Conservation (phyloP, 2,888 invertebrate species). For the Perdita meconis region DNA sequence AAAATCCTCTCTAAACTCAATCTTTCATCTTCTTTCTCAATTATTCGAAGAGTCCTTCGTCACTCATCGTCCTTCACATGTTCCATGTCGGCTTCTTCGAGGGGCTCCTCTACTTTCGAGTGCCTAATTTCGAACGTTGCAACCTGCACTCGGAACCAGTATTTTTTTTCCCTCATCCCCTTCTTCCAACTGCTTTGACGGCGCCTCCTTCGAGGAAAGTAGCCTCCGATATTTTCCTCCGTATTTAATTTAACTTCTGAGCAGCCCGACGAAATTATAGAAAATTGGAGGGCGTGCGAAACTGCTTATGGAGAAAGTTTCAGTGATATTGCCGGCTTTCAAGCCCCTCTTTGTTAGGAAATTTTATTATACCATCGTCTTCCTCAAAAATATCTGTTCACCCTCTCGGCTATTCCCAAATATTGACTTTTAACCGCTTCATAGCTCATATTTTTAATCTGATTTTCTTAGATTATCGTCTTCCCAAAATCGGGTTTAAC, state of each 20-base stretch:
- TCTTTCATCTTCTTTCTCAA: conserved; percentile 42
- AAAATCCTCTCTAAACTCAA: too few relatives aligned
- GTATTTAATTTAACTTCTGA: conserved; percentile 42
- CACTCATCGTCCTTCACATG: background rate
- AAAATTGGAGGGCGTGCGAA: conserved; percentile 2
- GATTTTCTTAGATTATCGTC: too few relatives aligned
- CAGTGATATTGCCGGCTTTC: conserved; percentile 6
- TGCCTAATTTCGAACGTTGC: background rate
- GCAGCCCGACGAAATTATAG: conserved; percentile 17
- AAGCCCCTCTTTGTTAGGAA: background rate
- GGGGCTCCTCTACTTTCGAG: background rate
- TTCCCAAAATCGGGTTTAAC: too few relatives aligned
- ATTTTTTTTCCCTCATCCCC: too few relatives aligned
- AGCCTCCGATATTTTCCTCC: background rate
- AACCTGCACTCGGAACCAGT: background rate
- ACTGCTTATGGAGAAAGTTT: conserved; percentile 26
- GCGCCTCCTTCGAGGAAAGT: background rate
- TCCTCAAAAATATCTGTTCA: background rate
- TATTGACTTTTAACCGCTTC: too few relatives aligned
- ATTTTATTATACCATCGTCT: background rate
- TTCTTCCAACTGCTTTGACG: background rate
- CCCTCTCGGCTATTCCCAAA: background rate
- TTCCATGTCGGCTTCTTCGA: background rate
- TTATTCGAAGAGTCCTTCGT: conserved; percentile 15
- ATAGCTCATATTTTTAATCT: too few relatives aligned